phyloP scores from a whole-genome alignment of 2,113 vertebrate species.

The Leucoraja erinaceus region DNA sequence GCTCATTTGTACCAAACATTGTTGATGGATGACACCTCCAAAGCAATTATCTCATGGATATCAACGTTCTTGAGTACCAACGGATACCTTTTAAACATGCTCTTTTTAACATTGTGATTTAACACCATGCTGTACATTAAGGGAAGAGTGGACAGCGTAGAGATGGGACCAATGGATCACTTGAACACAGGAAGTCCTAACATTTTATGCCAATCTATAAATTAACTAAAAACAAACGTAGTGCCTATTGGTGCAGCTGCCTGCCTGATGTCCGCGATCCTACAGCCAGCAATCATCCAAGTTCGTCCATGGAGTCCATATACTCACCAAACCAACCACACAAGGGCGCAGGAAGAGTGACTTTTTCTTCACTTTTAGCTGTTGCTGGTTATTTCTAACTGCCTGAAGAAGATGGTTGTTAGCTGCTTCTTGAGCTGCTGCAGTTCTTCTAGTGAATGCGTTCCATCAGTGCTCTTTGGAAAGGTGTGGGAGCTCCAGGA shows the following conservation, averaged over 20 bases:
- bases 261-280: not conserved
- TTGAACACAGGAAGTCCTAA: not conserved
- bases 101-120: not conserved
- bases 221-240: not conserved
- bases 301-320: not conserved
- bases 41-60: not conserved
- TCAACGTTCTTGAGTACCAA: not conserved
- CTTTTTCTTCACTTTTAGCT: too few species aligned
- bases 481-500: too few species aligned
- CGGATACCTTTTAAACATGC: not conserved
- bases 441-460: too few species aligned
- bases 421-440: too few species aligned
- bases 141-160: too few species aligned
- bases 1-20: not conserved
- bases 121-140: not conserved
- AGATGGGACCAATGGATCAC: not conserved
- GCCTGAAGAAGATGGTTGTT: too few species aligned
- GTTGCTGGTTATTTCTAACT: too few species aligned
- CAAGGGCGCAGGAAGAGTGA: not conserved
- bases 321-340: not conserved
- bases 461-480: too few species aligned
- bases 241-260: not conserved
- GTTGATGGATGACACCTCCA: not conserved
- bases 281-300: not conserved
- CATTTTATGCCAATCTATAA: not conserved